Evolutionary conservation across 2,113 vertebrate genomes (phyloP).

Genomic region (Actinemys pallida): DNA sequence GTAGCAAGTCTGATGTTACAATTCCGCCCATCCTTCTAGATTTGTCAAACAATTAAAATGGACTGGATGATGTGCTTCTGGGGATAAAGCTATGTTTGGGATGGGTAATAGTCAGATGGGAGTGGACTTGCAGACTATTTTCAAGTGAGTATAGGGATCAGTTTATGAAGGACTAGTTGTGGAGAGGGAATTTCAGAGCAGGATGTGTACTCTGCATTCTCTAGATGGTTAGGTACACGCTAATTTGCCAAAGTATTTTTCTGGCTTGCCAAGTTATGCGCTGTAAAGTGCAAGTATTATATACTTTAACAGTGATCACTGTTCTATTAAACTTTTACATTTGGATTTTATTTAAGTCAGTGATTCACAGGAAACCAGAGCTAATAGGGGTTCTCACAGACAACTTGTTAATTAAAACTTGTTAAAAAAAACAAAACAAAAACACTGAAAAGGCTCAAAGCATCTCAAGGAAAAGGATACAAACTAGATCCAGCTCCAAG

Average conservation of each 20-base stretch:
- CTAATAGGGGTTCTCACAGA: not conserved
- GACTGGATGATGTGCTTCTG: not conserved
- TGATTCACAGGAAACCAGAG: not conserved
- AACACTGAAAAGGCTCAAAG: not conserved
- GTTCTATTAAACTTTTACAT: not conserved
- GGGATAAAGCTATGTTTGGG: not conserved
- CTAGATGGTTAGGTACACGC: not conserved
- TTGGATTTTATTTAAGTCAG: not conserved
- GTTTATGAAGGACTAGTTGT: too few relatives aligned
- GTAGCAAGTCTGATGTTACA: not conserved
- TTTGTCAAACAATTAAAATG: not conserved
- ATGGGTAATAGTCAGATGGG: not conserved
- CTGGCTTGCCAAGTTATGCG: not conserved
- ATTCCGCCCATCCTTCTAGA: not conserved
- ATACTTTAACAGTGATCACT: not conserved
- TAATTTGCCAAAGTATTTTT: not conserved
- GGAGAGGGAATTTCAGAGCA: too few relatives aligned
- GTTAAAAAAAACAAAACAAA: not conserved
- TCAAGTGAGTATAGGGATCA: not conserved
- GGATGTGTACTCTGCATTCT: not conserved
- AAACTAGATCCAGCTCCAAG: accelerated
- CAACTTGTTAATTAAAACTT: not conserved
- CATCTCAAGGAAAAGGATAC: not conserved
- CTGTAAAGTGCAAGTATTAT: accelerated
- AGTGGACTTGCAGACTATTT: not conserved